Percentiles rank a stretch among this genome's conserved stretches.
Evolutionary conservation across 92 coral and sea anemone genomes (phyloP).

Genomic region (Scolanthus callimorphus): DNA sequence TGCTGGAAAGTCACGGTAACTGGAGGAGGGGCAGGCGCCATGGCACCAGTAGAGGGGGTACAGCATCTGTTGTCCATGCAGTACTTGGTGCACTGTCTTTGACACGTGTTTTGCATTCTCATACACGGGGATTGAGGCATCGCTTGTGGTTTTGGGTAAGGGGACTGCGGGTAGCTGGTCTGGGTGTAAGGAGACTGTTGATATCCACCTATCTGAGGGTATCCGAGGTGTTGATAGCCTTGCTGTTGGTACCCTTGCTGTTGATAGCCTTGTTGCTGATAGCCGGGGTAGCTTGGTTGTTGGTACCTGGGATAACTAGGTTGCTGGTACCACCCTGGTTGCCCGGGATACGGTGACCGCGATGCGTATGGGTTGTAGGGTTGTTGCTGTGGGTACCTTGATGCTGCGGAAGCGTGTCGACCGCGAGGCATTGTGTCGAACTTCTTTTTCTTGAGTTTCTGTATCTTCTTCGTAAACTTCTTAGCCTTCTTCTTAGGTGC

Average conservation of each 20-base stretch:
- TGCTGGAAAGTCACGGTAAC: conserved; percentile 42
- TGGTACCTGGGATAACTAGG: conserved; percentile 2
- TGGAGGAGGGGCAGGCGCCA: conserved; percentile 54
- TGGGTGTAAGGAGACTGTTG: conserved; percentile 1
- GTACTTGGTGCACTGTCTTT: conserved; percentile 64
- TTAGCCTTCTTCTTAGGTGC: not conserved
- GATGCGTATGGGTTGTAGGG: not conserved
- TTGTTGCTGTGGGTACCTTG: not conserved
- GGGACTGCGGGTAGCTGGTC: conserved; percentile 6
- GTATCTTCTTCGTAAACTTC: not conserved
- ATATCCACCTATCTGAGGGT: not conserved
- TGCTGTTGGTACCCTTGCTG: conserved; percentile 24
- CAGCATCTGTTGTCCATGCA: conserved; percentile 82
- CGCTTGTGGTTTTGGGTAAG: not conserved
- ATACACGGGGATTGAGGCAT: conserved; percentile 65
- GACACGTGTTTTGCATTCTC: conserved; percentile 50
- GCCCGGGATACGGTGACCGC: not conserved
- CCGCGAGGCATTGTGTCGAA: not conserved
- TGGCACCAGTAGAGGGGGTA: conserved; percentile 13
- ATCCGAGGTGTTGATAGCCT: conserved; percentile 10
- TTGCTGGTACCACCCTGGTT: not conserved
- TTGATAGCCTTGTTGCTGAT: conserved; percentile 16
- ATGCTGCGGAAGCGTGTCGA: not conserved
- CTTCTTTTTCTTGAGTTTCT: not conserved
- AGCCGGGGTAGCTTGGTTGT: conserved; percentile 6